A percentile compares a stretch with the other conserved stretches of the same genome.
phyloP scores from a whole-genome alignment of 2,888 invertebrate genomes.

The Agrotis ipsilon region DNA sequence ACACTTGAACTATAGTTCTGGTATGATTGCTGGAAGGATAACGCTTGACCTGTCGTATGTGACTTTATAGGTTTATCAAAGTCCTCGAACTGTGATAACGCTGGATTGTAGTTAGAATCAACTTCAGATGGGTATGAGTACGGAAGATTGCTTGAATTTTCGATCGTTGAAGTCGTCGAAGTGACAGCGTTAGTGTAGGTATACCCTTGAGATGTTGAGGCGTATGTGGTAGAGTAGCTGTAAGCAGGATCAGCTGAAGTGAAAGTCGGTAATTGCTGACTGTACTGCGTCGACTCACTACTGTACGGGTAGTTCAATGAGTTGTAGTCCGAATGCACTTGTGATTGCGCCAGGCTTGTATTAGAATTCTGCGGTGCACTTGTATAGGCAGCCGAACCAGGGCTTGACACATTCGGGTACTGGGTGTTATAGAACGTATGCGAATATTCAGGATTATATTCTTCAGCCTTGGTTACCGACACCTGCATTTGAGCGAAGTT shows the following conservation, averaged over 20 bases:
- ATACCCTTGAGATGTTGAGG: conserved; percentile 77
- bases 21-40: conserved; percentile 72
- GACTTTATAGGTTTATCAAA: conserved; percentile 87
- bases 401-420: conserved; percentile 79
- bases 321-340: conserved; percentile 75
- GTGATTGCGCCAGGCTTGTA: conserved; percentile 76
- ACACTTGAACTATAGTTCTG: conserved; percentile 64
- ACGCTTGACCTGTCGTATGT: conserved; percentile 84
- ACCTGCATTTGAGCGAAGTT: conserved; percentile 86
- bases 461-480: conserved; percentile 73
- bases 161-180: conserved; percentile 62
- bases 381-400: conserved; percentile 81
- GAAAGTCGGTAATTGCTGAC: conserved; percentile 66
- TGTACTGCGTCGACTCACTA: conserved; percentile 67
- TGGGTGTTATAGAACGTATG: conserved; percentile 84
- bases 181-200: conserved; percentile 74
- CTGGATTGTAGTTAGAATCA: conserved; percentile 67
- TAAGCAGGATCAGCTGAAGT: conserved; percentile 73
- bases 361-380: conserved; percentile 76
- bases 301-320: conserved; percentile 75
- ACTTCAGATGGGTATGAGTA: conserved; percentile 66
- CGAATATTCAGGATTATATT: conserved; percentile 77
- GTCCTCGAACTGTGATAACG: conserved; percentile 78
- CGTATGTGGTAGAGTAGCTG: conserved; percentile 73
- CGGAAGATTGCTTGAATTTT: conserved; percentile 64